Evolutionary conservation across 1,140 invertebrate genomes (phyloP).

Genomic region (Papilio aristodemus): DNA sequence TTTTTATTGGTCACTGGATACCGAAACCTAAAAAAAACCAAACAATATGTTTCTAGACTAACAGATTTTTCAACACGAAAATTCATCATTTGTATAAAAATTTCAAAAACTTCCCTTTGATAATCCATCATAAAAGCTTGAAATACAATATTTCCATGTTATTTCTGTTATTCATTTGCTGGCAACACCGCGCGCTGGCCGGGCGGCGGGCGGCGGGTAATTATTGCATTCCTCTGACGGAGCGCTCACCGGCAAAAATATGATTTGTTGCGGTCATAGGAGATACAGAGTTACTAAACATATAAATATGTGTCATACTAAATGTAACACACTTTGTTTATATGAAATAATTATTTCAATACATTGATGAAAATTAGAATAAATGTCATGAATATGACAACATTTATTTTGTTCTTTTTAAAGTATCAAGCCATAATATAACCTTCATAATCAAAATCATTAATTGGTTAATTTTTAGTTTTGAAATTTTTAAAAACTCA

Average conservation of each 20-base stretch:
- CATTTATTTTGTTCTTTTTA: too few species aligned
- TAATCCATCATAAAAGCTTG: neutral
- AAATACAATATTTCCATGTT: conserved; percentile 14
- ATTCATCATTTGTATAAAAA: neutral
- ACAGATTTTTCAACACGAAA: neutral
- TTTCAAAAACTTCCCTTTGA: neutral
- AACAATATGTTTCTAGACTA: too few species aligned
- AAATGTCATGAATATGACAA: too few species aligned
- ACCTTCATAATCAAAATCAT: too few species aligned
- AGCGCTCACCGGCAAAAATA: conserved; percentile 48
- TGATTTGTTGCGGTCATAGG: conserved; percentile 43
- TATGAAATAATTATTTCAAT: neutral
- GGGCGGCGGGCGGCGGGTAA: conserved; percentile 41
- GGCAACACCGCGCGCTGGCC: conserved; percentile 38
- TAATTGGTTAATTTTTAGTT: too few species aligned
- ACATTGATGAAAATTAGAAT: too few species aligned
- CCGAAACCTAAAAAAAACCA: too few species aligned
- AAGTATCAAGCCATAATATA: too few species aligned
- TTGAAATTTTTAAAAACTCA: too few species aligned
- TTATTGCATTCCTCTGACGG: conserved; percentile 56
- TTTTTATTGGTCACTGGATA: too few species aligned
- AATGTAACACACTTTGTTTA: neutral
- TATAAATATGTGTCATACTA: neutral
- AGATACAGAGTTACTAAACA: neutral
- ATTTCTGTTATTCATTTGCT: conserved; percentile 25